Conservation (phyloP, 2,113 vertebrate genomes). For the Platysternon megacephalum region DNA sequence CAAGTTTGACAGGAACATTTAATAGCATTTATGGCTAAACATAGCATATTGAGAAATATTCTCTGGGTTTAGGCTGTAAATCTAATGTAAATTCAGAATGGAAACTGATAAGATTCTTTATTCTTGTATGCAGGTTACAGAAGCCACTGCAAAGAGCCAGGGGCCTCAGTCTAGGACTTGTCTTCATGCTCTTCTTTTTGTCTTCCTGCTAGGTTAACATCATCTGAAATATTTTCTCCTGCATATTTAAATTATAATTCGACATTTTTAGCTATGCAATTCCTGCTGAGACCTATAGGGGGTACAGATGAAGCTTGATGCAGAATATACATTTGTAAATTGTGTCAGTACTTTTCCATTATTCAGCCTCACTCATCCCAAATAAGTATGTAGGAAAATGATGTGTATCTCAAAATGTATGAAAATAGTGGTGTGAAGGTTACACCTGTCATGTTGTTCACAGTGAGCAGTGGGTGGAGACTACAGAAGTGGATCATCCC, state of each 20-base stretch:
- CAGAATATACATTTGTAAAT: not conserved
- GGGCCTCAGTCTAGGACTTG: not conserved
- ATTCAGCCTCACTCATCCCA: not conserved
- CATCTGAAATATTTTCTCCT: not conserved
- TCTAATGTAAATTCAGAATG: not conserved
- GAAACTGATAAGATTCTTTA: not conserved
- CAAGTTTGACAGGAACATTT: not conserved
- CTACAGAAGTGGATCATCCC: not conserved
- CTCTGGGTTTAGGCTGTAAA: not conserved
- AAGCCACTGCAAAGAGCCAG: accelerated
- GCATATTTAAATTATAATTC: not conserved
- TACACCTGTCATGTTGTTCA: not conserved
- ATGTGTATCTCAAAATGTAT: not conserved
- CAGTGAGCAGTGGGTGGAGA: not conserved
- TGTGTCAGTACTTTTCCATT: not conserved
- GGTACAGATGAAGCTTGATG: not conserved
- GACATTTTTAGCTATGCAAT: not conserved
- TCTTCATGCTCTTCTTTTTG: not conserved
- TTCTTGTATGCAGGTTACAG: not conserved
- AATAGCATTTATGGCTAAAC: not conserved
- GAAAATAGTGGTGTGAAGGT: not conserved
- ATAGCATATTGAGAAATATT: not conserved
- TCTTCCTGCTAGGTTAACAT: not conserved
- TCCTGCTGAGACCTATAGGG: not conserved
- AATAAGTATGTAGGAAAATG: not conserved